A percentile compares a stretch with the other conserved stretches of the same genome.
phyloP scores from a whole-genome alignment of 2,113 vertebrate species.

The Zeus faber region DNA sequence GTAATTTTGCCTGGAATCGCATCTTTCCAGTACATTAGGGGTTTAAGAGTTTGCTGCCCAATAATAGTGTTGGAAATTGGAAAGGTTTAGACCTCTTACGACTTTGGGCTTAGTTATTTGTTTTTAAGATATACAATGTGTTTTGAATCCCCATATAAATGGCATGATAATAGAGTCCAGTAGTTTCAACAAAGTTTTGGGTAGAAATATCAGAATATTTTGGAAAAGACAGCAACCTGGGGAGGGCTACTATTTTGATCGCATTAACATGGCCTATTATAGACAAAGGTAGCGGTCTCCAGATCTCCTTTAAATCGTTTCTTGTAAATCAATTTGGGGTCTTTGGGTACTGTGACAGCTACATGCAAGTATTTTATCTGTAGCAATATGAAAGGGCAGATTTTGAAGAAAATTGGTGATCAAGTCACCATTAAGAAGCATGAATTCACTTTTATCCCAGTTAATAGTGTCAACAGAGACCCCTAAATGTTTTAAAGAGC shows the following conservation, averaged over 20 bases:
- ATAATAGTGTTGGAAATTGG: slow-evolving; percentile 15
- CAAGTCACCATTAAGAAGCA: background rate
- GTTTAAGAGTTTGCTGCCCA: slow-evolving; percentile 11
- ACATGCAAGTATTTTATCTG: background rate
- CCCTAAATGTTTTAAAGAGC: slow-evolving; percentile 4
- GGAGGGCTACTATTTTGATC: too few species aligned
- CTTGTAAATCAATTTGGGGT: background rate
- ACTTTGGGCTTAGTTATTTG: slow-evolving; percentile 8
- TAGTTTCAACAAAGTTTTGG: slow-evolving; percentile 5
- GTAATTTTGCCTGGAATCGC: background rate
- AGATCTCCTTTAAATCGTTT: background rate
- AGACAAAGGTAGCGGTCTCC: too few species aligned
- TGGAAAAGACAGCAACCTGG: slow-evolving; percentile 8
- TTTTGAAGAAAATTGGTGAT: background rate
- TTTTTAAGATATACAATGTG: slow-evolving; percentile 13
- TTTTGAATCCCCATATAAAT: slow-evolving; percentile 14
- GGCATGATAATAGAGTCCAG: slow-evolving; percentile 13
- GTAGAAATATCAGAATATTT: slow-evolving; percentile 7
- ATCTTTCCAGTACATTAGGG: slow-evolving; percentile 1
- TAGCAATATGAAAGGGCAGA: background rate
- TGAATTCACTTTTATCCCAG: slow-evolving; percentile 11
- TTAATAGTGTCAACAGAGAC: slow-evolving; percentile 2
- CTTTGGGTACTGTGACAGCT: background rate
- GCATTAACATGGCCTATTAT: too few species aligned
- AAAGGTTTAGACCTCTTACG: background rate